Evolutionary conservation across 2,113 vertebrate genomes (phyloP).

Genomic region (Larimichthys crocea): DNA sequence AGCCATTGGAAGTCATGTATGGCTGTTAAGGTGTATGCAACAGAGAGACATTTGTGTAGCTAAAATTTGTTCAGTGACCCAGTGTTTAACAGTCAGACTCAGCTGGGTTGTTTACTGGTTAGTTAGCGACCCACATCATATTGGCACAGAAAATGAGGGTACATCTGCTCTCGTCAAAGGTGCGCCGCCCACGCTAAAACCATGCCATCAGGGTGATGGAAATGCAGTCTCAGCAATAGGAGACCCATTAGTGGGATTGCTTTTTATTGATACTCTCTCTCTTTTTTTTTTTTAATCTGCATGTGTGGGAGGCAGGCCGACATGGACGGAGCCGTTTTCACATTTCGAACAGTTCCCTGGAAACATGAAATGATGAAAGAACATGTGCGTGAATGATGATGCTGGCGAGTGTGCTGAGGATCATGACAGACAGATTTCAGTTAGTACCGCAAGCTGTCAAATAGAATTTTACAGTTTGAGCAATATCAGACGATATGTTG

Average conservation of each 20-base stretch:
- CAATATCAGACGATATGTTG: background rate
- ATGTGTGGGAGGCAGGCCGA: background rate
- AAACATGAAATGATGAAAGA: background rate
- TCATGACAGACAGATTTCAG: background rate
- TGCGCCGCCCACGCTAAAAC: background rate
- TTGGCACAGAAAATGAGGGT: background rate
- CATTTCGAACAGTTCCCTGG: background rate
- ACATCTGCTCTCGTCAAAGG: background rate
- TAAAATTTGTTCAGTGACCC: background rate
- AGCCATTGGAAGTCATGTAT: background rate
- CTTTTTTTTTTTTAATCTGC: background rate
- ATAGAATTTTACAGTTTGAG: background rate
- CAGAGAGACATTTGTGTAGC: background rate
- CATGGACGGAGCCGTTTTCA: background rate
- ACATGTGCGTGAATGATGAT: background rate
- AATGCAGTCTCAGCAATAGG: background rate
- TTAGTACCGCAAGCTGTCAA: background rate
- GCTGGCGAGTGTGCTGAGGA: background rate
- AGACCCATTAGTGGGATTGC: constrained; percentile 41
- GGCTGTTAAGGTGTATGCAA: background rate
- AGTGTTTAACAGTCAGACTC: background rate
- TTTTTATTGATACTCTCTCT: constrained; percentile 7
- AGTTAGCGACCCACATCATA: background rate
- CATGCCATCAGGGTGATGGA: background rate
- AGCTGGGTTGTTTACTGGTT: background rate